Evolutionary conservation across 2,888 invertebrate species (phyloP), one percentile per base, ranked within the genome.

Genomic region (Lamproptera curius): DNA sequence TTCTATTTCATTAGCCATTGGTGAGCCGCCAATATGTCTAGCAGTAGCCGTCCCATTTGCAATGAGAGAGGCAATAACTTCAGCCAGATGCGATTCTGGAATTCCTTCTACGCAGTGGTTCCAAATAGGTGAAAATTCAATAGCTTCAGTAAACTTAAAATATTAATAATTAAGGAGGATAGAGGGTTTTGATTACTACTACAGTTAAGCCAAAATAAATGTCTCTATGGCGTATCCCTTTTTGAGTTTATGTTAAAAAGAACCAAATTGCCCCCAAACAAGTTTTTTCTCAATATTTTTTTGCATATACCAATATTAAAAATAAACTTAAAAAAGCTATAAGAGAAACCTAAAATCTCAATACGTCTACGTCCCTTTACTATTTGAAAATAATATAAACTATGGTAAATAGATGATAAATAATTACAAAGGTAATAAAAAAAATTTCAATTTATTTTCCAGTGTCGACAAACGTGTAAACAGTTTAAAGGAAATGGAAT

Each of bases 81-180:
- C 90, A 2, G 91, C 91, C 0, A 76, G 92, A 60, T 60, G 58
- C 9, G 91, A 92, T 52, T 79, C 86, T 38, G 90, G 89, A 17
- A 64, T 82, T 16, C 73, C 69, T 1, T 71, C 78, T 5, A 70
- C 67, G 4, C 63, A 74, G 13, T 92, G 90, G 90, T 89, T 86
- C 60, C 70, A 73, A 44, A 73, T 92, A 46, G 84, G 92, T 91
- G 71, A 74, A 50, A n/a, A 16, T 42, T 40, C 8, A n/a, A n/a
- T n/a, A n/a, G n/a, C 8, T 13, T n/a, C 6, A 11, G 5, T 3
- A 3, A 26, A 39, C 23, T n/a, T 23, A 3, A 13, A n/a, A 15
- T 1, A 9, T 39, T n/a, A n/a, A 23, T 9, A 39, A 6, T 6
- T 11, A 23, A 1, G 5, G 6, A 23, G 23, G 1, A 8, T 2